Conservation (phyloP, 2,797 vertebrate genomes). For the Lepus townsendii region DNA sequence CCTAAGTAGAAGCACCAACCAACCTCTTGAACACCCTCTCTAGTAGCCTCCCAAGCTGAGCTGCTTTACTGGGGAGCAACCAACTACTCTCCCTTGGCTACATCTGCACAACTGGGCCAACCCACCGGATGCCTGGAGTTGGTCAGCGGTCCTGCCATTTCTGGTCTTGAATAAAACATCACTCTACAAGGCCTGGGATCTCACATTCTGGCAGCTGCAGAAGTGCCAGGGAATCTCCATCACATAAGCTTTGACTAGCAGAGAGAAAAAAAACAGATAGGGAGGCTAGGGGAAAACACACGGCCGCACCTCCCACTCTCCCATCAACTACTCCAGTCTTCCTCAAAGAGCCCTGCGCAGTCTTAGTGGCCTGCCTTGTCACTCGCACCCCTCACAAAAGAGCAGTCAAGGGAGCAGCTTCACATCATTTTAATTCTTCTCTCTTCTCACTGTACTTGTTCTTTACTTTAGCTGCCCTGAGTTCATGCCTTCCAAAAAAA, state of each 20-base stretch:
- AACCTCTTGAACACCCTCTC: neutral
- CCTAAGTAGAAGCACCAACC: neutral
- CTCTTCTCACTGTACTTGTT: neutral
- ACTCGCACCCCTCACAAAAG: neutral
- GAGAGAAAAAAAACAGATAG: neutral
- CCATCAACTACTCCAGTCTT: neutral
- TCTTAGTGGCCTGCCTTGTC: neutral
- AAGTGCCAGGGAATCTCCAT: neutral
- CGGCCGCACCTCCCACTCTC: neutral
- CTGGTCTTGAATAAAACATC: neutral
- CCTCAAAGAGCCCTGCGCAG: neutral
- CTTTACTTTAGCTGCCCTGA: neutral
- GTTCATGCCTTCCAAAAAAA: constrained; percentile 49
- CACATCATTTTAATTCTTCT: neutral
- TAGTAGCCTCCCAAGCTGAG: neutral
- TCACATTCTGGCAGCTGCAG: neutral
- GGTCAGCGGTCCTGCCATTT: constrained; percentile 14
- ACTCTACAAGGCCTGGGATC: neutral
- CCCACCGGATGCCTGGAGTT: neutral
- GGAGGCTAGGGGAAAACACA: neutral
- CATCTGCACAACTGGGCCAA: neutral
- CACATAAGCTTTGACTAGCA: neutral
- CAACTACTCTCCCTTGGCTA: neutral
- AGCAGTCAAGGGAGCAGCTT: neutral
- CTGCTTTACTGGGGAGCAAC: neutral